Base-by-base conservation (phyloP, 2,888 invertebrate genomes). In the Parnassius glacialis region DNA sequence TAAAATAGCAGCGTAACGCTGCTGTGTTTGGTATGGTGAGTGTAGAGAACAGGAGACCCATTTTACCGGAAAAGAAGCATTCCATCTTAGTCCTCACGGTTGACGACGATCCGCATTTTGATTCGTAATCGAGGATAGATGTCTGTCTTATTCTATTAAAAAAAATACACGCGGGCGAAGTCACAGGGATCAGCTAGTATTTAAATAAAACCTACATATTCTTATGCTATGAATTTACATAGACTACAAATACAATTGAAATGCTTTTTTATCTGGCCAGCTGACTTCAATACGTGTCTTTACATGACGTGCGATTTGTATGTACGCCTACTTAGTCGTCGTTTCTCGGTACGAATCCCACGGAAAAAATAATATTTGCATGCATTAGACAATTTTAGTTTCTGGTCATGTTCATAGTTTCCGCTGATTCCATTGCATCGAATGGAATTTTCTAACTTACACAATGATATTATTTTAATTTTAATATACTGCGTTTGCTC, bases 381-480 rank as follows among this genome's bases (percentile, higher is more conserved):
- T 62, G 62, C 62, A 62, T 62, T 62, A 62, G 55, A 62, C 34
- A 51, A 59, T 59, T 62, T 62, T 59, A 59, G 58, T 59, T 62
- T 62, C 62, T 45, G 20, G 25, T 62, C 62, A 62, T 55, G 62
- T 59, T 47, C 59, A 34, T 45, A 59, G 62, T 59, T 55, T 62
- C 62, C 62, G 62, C 52, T 53, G 56, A 52, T 41, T 34, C 57
- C 47, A 12, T 5, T 9, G 50, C 13, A 34, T 44, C 53, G 47
- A n/a, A 16, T 57, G 57, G 57, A 62, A 44, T 62, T 57, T 62
- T 62, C 57, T 62, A 62, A 54, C 48, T 60, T 16, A 20, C 10
- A 60, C 45, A 10, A 9, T 13, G 41, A 2, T 52, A 42, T 48
- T 57, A 57, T 55, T 61, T 56, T 52, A 52, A 11, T 45, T 45